These are phyloP conservation scores for Eumacrocentrus americanus DNA, from an alignment of 2,888 invertebrate genomes.

Conservation along the genomic window DNA sequence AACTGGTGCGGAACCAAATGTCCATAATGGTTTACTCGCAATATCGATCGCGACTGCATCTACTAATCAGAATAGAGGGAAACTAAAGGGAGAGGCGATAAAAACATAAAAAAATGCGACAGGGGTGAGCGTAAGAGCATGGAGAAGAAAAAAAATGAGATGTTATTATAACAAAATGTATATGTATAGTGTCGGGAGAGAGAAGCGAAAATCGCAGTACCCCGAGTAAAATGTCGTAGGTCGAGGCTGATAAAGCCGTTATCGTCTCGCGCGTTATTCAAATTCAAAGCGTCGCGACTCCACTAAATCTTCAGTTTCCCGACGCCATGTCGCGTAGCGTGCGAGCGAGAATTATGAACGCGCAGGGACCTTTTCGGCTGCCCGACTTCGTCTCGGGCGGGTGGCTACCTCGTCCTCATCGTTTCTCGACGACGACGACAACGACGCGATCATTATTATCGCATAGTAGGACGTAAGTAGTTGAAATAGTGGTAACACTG, in stretches of 20 bases:
- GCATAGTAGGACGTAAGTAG: neutral
- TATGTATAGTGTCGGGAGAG: neutral
- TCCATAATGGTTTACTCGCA: constrained; percentile 23
- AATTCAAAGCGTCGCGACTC: constrained; percentile 31
- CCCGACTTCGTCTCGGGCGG: neutral
- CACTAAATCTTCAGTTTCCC: constrained; percentile 27
- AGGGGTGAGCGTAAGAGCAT: neutral
- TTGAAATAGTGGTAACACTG: neutral
- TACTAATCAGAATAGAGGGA: constrained; percentile 8
- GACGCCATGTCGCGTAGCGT: constrained; percentile 18
- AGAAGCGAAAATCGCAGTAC: constrained; percentile 13
- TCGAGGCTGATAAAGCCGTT: constrained; percentile 29
- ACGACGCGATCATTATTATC: neutral
- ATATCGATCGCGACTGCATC: constrained; percentile 24
- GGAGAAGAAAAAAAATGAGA: constrained; percentile 1
- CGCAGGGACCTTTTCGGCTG: constrained; percentile 23
- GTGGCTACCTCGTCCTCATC: neutral
- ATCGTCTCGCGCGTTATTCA: constrained; percentile 32
- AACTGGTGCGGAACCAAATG: constrained; percentile 27
- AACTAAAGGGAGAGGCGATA: neutral
- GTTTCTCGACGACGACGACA: neutral
- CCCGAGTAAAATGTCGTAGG: constrained; percentile 29
- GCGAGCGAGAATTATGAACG: constrained; percentile 30
- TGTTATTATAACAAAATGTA: neutral
- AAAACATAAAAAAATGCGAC: neutral